Evolutionary conservation across 2,888 invertebrate genomes (phyloP), one percentile per base, ranked within the genome.

Genomic region (Drosophila borborema): DNA sequence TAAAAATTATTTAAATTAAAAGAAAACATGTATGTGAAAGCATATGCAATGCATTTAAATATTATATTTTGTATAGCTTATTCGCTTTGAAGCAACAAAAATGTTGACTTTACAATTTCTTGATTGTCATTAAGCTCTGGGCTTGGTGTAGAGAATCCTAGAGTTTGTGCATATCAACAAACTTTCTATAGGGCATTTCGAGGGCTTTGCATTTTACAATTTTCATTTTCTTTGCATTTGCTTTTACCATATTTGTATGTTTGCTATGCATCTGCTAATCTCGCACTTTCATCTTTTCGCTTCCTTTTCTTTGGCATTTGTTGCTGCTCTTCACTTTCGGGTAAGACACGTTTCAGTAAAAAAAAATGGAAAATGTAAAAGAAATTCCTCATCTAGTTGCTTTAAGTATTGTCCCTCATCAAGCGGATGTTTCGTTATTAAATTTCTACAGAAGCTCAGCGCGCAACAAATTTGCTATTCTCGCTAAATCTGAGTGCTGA

Each of bases 361-460:
- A 31, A 12, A n/a, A 18, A 18, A 2, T 5, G 1, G 1, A 14
- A 38, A 40, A 40, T 23, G 14, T 2, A 18, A 3, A n/a, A 12
- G 18, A 48, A 55, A 69, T 45, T 23, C 40, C 23, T 40, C 14
- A 20, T 10, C n/a, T 51, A n/a, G 43, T 51, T 31, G 12, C 45
- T 14, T 71, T 28, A n/a, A 54, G 20, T 23, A 23, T 7, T 18
- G 43, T 38, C 55, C 55, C 43, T 18, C 31, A 38, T 64, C 55
- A 28, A 7, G 23, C 28, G 7, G 16, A 18, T 40, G 38, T 14
- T n/a, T 23, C 1, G 40, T 28, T 51, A 67, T 40, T 31, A 70
- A 59, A 53, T 46, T 41, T n/a, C 69, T 20, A 20, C 12, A 14
- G 34, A 14, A 51, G 8, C 3, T 34, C 3, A 18, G 18, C 0